These are phyloP conservation scores for Ispidina lecontei DNA, from an alignment of 2,797 vertebrate species.

Conservation along the genomic window DNA sequence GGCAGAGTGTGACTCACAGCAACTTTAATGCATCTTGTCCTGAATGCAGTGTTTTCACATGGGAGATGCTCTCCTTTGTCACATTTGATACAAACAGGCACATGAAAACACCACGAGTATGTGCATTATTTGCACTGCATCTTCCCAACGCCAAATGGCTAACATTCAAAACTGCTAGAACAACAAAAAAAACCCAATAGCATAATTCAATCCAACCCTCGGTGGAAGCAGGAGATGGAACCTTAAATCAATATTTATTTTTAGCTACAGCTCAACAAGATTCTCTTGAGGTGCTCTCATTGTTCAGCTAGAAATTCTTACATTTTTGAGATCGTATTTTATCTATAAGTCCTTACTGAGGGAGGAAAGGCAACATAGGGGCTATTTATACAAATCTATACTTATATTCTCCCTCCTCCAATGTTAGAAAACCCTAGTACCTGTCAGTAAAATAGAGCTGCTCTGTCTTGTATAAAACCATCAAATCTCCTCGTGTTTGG, in stretches of 20 bases:
- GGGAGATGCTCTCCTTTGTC: neutral
- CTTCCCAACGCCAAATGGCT: neutral
- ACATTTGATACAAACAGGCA: neutral
- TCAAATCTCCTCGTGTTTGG: neutral
- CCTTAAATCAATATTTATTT: neutral
- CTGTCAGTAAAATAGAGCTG: neutral
- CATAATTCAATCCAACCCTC: neutral
- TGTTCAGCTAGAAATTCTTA: neutral
- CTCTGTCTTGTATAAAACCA: neutral
- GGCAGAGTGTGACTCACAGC: constrained; percentile 15
- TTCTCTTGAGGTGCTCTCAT: neutral
- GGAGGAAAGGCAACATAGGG: neutral
- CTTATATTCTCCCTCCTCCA: neutral
- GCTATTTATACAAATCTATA: neutral
- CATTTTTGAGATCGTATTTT: neutral
- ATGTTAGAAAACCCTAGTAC: neutral
- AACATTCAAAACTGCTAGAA: neutral
- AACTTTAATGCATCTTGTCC: neutral
- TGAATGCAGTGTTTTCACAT: neutral
- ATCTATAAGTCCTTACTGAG: neutral
- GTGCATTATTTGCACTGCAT: neutral
- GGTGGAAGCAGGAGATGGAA: neutral
- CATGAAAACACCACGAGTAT: neutral
- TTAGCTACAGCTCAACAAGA: neutral
- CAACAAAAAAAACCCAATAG: neutral